Conservation (phyloP, 2,797 vertebrate species). For the Hipposideros larvatus region DNA sequence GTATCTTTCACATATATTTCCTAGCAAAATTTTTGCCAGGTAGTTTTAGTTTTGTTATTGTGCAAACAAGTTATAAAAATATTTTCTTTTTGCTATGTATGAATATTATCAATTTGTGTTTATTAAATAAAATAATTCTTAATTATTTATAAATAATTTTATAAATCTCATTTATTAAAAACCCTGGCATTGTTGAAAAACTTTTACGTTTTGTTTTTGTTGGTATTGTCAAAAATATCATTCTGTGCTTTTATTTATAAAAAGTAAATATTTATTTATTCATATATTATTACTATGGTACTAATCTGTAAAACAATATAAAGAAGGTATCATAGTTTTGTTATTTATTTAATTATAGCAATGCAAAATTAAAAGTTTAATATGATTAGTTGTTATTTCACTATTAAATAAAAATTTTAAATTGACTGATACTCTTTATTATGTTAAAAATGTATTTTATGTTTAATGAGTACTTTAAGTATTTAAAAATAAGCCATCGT, state of each 20-base stretch:
- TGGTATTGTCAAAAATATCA: background rate
- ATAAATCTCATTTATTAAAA: background rate
- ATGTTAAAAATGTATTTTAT: background rate
- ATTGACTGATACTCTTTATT: background rate
- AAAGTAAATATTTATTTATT: constrained; percentile 6
- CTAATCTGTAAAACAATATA: background rate
- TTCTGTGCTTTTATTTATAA: background rate
- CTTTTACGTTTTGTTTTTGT: constrained; percentile 6
- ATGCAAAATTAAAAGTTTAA: constrained; percentile 46
- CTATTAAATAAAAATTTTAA: background rate
- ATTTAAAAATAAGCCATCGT: background rate
- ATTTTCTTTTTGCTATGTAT: background rate
- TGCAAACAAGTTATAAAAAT: constrained; percentile 6
- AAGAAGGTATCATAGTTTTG: background rate
- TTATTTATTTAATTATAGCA: background rate
- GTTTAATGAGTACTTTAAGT: background rate
- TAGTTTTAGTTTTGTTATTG: background rate
- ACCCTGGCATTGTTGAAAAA: background rate
- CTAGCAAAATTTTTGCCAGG: background rate
- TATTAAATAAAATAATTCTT: background rate
- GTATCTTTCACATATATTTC: background rate
- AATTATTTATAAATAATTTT: constrained; percentile 17
- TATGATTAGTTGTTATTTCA: constrained; percentile 14
- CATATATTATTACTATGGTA: background rate
- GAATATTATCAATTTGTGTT: background rate